Percentiles rank a stretch among this genome's conserved stretches.
These are phyloP conservation scores for Tromatobia lineatoria DNA, from an alignment of 2,888 invertebrate genomes.

Conservation along the genomic window DNA sequence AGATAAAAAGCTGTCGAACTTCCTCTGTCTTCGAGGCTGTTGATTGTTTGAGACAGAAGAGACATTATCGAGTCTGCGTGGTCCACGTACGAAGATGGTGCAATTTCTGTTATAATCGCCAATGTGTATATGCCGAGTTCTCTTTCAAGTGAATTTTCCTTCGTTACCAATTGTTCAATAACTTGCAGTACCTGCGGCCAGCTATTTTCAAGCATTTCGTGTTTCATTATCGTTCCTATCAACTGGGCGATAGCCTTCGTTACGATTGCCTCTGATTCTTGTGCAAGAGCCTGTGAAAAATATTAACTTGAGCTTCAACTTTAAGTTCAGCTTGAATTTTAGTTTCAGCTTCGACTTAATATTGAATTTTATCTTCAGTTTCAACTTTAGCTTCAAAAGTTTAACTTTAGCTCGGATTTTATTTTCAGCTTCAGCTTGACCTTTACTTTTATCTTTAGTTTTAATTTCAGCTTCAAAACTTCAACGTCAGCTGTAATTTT, in stretches of 20 bases:
- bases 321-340: too few relatives aligned
- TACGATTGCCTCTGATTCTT: constrained; percentile 89
- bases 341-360: too few relatives aligned
- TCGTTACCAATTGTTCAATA: constrained; percentile 87
- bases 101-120: constrained; percentile 90
- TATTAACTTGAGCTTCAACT: neutral
- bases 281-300: constrained; percentile 87
- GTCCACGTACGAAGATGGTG: constrained; percentile 90
- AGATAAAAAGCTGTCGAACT: constrained; percentile 88
- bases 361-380: too few relatives aligned
- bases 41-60: constrained; percentile 86
- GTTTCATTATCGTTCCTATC: constrained; percentile 90
- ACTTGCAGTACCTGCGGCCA: constrained; percentile 91
- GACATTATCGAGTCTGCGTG: constrained; percentile 88
- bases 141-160: constrained; percentile 87
- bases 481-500: too few relatives aligned
- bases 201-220: constrained; percentile 87
- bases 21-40: constrained; percentile 83
- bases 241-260: constrained; percentile 91
- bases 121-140: constrained; percentile 90
- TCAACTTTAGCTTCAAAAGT: too few relatives aligned
- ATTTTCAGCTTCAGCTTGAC: too few relatives aligned
- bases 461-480: too few relatives aligned
- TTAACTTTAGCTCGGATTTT: too few relatives aligned
- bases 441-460: too few relatives aligned